phyloP scores from a whole-genome alignment of 2,888 invertebrate genomes.

The Drosophila testacea region DNA sequence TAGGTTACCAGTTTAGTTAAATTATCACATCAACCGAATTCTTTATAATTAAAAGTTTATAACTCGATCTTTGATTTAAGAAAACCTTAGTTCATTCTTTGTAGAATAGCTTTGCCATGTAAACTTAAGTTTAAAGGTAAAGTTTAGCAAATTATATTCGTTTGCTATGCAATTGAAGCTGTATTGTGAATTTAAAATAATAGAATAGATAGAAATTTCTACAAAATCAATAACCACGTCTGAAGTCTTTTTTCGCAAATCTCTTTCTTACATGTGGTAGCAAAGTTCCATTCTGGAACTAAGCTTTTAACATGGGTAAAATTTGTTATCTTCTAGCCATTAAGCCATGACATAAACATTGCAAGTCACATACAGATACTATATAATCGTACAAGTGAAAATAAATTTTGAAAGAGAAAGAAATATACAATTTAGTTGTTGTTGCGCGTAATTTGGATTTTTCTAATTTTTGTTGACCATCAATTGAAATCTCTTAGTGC shows the following conservation, averaged over 20 bases:
- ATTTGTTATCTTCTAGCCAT: constrained; percentile 43
- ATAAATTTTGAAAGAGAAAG: constrained; percentile 25
- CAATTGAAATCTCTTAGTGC: constrained; percentile 71
- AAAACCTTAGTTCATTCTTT: too few species aligned
- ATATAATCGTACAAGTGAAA: constrained; percentile 17
- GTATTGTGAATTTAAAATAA: too few species aligned
- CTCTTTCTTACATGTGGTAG: neutral
- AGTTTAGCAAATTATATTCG: too few species aligned
- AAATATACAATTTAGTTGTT: constrained; percentile 3
- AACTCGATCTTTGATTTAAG: too few species aligned
- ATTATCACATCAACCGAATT: neutral
- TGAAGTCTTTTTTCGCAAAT: too few species aligned
- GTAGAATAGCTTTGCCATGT: too few species aligned
- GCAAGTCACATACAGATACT: constrained; percentile 39
- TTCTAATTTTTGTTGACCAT: constrained; percentile 62
- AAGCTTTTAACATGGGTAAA: constrained; percentile 5
- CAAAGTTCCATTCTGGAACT: neutral
- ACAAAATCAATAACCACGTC: neutral
- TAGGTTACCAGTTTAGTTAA: constrained; percentile 15
- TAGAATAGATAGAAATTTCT: neutral
- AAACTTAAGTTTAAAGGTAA: too few species aligned
- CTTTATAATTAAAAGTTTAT: neutral
- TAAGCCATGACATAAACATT: constrained; percentile 46
- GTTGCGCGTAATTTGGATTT: constrained; percentile 23
- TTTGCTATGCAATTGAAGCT: too few species aligned